Conservation (phyloP, 2,797 vertebrate species). For the Streptopelia turtur region DNA sequence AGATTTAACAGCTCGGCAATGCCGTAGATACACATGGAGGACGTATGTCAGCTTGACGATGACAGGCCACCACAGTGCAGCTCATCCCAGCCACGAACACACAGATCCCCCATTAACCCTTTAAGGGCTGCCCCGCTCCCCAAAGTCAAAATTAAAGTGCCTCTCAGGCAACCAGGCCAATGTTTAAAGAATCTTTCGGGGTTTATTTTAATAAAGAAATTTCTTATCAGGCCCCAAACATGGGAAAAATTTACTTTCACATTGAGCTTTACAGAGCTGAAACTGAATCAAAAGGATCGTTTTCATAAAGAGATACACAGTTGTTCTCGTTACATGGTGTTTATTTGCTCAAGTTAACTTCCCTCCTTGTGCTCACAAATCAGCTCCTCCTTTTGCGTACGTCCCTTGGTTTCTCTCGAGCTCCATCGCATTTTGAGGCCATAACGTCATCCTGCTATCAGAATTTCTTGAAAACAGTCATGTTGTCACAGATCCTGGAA, state of each 20-base stretch:
- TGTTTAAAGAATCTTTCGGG: background rate
- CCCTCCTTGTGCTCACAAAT: conserved; percentile 16
- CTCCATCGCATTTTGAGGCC: background rate
- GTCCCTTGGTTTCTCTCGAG: conserved; percentile 14
- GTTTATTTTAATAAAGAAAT: conserved; percentile 39
- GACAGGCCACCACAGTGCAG: background rate
- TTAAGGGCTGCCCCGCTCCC: background rate
- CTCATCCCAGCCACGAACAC: background rate
- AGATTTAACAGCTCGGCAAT: conserved; percentile 28
- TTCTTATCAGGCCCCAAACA: conserved; percentile 2
- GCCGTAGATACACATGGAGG: background rate
- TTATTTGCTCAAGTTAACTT: conserved; percentile 1
- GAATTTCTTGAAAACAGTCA: background rate
- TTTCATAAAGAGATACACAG: conserved; percentile 2
- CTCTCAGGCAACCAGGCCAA: background rate
- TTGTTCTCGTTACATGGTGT: background rate
- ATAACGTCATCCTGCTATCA: background rate
- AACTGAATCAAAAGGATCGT: background rate
- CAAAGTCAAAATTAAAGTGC: background rate
- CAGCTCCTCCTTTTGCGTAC: background rate
- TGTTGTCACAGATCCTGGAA: background rate
- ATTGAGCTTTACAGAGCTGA: conserved; percentile 2
- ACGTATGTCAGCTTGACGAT: background rate
- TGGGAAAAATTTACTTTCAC: conserved; percentile 12
- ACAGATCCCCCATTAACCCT: background rate